Percentiles rank a stretch among this genome's conserved stretches.
Conservation (phyloP, 2,113 vertebrate genomes). For the Ceyx margarethae region DNA sequence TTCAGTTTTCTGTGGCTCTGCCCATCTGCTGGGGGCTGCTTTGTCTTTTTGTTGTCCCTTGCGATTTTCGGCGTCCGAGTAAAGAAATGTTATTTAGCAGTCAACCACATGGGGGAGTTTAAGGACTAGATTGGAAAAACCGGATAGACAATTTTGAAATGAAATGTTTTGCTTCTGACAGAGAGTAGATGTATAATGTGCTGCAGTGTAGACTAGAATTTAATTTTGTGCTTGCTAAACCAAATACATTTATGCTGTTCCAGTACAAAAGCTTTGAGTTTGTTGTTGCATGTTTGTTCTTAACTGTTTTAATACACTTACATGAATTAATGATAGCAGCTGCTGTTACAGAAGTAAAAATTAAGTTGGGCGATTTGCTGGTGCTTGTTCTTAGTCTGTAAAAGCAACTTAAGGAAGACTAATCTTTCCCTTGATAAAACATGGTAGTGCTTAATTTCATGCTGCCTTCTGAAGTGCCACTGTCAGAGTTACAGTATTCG, state of each 20-base stretch:
- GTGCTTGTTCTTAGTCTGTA: background rate
- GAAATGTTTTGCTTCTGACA: background rate
- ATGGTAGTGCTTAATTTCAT: background rate
- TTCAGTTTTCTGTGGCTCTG: background rate
- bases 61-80: fast-evolving
- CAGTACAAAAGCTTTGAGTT: background rate
- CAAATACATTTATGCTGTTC: background rate
- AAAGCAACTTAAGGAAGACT: background rate
- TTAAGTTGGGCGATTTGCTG: background rate
- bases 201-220: background rate
- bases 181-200: background rate
- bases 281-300: background rate
- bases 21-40: background rate
- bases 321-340: background rate
- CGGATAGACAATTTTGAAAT: background rate
- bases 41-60: background rate
- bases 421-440: background rate
- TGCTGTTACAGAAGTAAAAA: background rate
- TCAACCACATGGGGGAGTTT: slow-evolving; percentile 36
- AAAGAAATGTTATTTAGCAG: background rate
- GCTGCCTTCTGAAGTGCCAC: background rate
- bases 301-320: background rate
- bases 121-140: background rate
- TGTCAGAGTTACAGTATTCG: background rate
- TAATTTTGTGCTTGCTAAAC: background rate